These are phyloP conservation scores for Eriocheir sinensis DNA, from an alignment of 1,140 invertebrate genomes.

Conservation along the genomic window DNA sequence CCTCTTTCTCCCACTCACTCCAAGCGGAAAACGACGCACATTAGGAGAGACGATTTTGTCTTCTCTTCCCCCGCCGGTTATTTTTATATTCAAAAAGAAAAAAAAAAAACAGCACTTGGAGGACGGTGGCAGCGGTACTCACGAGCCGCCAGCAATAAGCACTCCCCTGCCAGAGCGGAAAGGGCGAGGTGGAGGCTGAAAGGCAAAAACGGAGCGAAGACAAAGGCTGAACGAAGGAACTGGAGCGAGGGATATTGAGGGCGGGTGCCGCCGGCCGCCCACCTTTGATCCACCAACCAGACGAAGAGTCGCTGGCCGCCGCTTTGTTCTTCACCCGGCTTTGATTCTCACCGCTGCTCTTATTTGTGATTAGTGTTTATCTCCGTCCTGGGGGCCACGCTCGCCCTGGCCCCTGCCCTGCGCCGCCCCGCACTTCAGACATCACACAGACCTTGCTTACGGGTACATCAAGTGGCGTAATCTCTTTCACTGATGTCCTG, in stretches of 20 bases:
- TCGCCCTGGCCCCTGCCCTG: not conserved
- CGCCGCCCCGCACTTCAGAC: not conserved
- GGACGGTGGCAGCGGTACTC: not conserved
- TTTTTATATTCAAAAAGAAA: not conserved
- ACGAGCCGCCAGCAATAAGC: not conserved
- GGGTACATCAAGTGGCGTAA: too few relatives aligned
- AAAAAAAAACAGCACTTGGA: not conserved
- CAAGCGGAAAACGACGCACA: not conserved
- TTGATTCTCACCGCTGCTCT: constrained; percentile 36
- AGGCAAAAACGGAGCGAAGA: not conserved
- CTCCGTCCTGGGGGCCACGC: not conserved
- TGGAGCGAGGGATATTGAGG: constrained; percentile 54
- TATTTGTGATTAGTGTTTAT: constrained; percentile 50
- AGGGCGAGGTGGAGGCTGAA: constrained; percentile 32
- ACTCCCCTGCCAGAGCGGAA: not conserved
- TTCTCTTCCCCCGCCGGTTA: not conserved
- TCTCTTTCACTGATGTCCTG: not conserved
- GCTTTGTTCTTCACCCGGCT: constrained; percentile 42
- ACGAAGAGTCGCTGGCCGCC: not conserved
- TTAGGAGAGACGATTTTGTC: not conserved
- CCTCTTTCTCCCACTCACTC: not conserved
- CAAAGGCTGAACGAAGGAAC: constrained; percentile 10
- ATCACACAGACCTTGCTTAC: not conserved
- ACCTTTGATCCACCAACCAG: constrained; percentile 34
- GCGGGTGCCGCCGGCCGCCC: constrained; percentile 12